Evolutionary conservation across 2,888 invertebrate species (phyloP).

Genomic region (Brenthis ino): DNA sequence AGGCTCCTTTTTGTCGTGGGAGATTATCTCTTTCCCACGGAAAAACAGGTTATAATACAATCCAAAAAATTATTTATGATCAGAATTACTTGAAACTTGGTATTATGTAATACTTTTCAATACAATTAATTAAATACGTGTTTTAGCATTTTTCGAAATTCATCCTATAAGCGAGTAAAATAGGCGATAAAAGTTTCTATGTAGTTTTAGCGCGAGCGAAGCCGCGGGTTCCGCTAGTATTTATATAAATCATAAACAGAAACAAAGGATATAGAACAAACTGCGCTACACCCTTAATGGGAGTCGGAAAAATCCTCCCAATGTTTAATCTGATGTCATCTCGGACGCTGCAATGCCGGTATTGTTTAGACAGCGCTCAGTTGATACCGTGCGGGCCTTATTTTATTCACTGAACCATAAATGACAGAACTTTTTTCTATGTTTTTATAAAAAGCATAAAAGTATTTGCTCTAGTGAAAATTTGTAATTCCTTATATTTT

Average conservation of each 20-base stretch:
- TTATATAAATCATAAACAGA: background rate
- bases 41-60: no score
- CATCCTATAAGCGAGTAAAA: no score
- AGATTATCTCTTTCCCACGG: no score
- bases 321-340: conserved; percentile 74
- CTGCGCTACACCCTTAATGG: conserved; percentile 53
- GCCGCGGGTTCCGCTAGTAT: background rate
- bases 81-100: no score
- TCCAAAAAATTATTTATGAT: no score
- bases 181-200: no score
- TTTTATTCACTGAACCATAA: conserved; percentile 16
- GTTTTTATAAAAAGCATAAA: background rate
- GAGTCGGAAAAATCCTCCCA: conserved; percentile 67
- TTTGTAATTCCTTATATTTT: no score
- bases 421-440: conserved; percentile 9
- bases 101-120: no score
- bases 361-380: conserved; percentile 60
- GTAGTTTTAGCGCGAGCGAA: no score
- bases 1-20: no score
- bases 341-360: conserved; percentile 62
- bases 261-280: conserved; percentile 35
- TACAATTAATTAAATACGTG: no score
- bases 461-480: background rate
- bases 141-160: no score
- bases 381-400: conserved; percentile 12